Base-by-base conservation (phyloP, 1,140 invertebrate genomes). In the Zaprionus capensis region DNA sequence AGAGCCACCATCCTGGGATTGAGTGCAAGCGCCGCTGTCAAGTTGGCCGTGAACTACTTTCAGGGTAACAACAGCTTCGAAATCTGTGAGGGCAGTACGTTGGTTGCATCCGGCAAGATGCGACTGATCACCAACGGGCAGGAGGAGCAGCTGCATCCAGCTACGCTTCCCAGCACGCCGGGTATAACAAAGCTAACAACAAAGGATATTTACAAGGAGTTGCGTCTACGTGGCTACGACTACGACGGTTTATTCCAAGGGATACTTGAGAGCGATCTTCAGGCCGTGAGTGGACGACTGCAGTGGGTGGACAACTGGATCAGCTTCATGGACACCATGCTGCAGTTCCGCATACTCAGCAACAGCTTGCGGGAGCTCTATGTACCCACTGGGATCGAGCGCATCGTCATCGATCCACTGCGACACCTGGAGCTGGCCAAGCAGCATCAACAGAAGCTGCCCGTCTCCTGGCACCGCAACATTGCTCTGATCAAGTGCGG, bases 271-370 rank as follows among this genome's bases (percentile, higher is more conserved):
- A 93, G 95, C 1, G 96, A 97, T 82, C 95, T 95, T 78, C 93
- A 94, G 62, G 96, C 95, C 12, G 91, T 92, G 0, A 84, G 79
- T 44, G 97, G 97, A 15, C 94, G 95, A 76, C 93, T 98, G 20
- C 92, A 94, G 63, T 99, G 98, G 98, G 94, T 94, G 11, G 95
- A 96, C 57, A 97, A 99, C 91, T 99, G 98, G 98, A 96, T 99
- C 46, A 96, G 97, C 12, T 99, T 96, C 92, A 95, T 99, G 81
- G 98, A 99, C 91, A 98, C 97, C 0, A 97, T 99, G 96, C 94
- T 99, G 22, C 98, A 99, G 92, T 98, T 98, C 70, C 95, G 95
- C 28, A 96, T 99, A 73, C 93, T 99, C 24, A 95, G 96, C 41
- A 95, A 95, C 62, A 95, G 95, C 72, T 95, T 95, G 1, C 94